Conservation (phyloP, 2,113 vertebrate species). For the Callospermophilus lateralis region DNA sequence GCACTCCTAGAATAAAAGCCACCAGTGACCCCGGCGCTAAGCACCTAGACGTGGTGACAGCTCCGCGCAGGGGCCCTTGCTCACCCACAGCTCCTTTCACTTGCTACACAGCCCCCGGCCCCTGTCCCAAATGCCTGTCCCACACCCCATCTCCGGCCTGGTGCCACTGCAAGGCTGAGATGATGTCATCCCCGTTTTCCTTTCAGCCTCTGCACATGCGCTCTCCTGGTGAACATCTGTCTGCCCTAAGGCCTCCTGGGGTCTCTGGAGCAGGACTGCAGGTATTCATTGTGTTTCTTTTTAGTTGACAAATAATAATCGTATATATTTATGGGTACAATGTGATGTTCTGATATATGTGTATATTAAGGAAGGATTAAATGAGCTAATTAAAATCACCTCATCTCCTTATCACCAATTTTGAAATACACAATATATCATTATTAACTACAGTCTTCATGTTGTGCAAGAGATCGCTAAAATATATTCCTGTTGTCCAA, state of each 20-base stretch:
- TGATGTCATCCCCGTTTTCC: accelerated
- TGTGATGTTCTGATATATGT: not conserved
- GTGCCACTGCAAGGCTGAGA: not conserved
- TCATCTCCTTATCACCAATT: not conserved
- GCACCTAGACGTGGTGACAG: not conserved
- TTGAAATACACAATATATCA: not conserved
- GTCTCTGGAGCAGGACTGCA: too few relatives aligned
- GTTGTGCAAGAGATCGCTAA: not conserved
- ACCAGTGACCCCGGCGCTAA: not conserved
- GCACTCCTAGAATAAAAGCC: not conserved
- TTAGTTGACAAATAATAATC: not conserved
- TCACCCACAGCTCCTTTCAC: not conserved
- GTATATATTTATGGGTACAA: not conserved
- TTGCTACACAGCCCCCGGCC: not conserved
- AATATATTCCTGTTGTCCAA: not conserved
- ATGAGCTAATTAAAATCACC: not conserved
- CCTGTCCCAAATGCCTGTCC: too few relatives aligned
- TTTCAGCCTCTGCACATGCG: not conserved
- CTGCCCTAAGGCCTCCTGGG: not conserved
- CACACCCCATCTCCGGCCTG: not conserved
- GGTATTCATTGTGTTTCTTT: not conserved
- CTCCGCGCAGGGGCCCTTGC: not conserved
- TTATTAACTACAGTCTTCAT: not conserved
- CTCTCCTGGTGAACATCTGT: not conserved
- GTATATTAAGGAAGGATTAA: not conserved